Evolutionary conservation across 1,140 invertebrate species (phyloP), one percentile per base, ranked within the genome.

Genomic region (Asobara japonica): DNA sequence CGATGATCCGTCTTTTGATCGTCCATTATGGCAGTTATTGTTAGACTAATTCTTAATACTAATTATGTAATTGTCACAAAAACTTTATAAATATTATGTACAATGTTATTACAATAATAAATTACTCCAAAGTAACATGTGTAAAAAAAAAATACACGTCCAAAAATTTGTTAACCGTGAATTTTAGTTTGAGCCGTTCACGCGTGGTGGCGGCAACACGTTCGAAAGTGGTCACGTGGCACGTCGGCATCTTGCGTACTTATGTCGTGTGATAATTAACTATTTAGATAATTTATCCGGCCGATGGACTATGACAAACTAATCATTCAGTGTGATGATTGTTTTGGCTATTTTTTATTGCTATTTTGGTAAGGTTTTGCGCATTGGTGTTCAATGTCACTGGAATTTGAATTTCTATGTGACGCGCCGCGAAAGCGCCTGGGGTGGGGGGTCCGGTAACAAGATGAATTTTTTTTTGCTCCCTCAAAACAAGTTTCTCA

Each of bases 1-100:
- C 94, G 91, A 80, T 94, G 92, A 76, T 93, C 91, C 82, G 94
- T 74, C 82, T 92, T 84, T 11, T 73, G 27, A 30, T 86, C 84
- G 1, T 85, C 86, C 29, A 81, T 78, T 84, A 87, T 87, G 16
- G 38, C 71, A 70, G 67, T 74, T 72, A 71, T 75, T 31, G 11
- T 68, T 73, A 56, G 51, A 25, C 10, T 25, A 11, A 36, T 20
- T 7, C 18, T 56, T 56, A 6, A 56, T 77, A 77, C 20, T 51
- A n/a, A 48, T 68, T 27, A 29, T 45, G 29, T 74, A 78, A 72
- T 18, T 65, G 56, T 45, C n/a, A 18, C 11, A 25, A 27, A 20
- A 62, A 61, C n/a, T 41, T 36, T 51, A 62, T 73, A 41, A 36
- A 64, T 69, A 29, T 29, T 66, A 62, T 69, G 22, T 56, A 56